A percentile compares a stretch with the other conserved stretches of the same genome.
These are phyloP conservation scores for Numenius arquata DNA, from an alignment of 2,113 vertebrate species.

Conservation along the genomic window DNA sequence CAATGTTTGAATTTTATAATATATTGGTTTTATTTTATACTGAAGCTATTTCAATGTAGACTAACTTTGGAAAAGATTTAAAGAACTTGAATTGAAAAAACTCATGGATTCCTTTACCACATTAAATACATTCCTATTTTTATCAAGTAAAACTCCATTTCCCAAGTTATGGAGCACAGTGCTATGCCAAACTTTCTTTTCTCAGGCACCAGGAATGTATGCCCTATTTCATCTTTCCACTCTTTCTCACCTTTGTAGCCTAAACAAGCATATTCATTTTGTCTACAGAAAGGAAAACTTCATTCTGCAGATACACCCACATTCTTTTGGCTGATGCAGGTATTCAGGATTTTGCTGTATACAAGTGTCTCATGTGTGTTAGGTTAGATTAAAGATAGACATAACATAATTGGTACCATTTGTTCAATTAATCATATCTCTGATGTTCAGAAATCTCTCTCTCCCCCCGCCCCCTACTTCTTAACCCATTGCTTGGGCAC, in stretches of 20 bases:
- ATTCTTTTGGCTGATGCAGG: neutral
- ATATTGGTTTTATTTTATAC: neutral
- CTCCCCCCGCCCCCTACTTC: neutral
- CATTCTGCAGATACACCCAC: neutral
- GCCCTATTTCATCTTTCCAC: neutral
- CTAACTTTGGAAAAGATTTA: neutral
- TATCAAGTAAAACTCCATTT: neutral
- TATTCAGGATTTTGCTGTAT: neutral
- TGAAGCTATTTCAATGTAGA: neutral
- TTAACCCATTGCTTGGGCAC: neutral
- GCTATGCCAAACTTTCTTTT: neutral
- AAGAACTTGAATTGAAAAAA: neutral
- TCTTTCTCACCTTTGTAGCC: conserved; percentile 31
- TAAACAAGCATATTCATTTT: conserved; percentile 48
- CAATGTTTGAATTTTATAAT: neutral
- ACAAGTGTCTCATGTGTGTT: neutral
- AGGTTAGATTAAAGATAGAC: conserved; percentile 16
- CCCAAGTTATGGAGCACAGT: neutral
- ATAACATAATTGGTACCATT: neutral
- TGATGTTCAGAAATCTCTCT: neutral
- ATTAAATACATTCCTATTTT: neutral
- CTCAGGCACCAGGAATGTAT: neutral
- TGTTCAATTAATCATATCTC: neutral
- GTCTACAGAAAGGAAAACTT: conserved; percentile 33
- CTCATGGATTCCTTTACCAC: neutral